Evolutionary conservation across 23 tunicate genomes (phyloP), one percentile per base, ranked within the genome.

Genomic region (Botrylloides violaceus): DNA sequence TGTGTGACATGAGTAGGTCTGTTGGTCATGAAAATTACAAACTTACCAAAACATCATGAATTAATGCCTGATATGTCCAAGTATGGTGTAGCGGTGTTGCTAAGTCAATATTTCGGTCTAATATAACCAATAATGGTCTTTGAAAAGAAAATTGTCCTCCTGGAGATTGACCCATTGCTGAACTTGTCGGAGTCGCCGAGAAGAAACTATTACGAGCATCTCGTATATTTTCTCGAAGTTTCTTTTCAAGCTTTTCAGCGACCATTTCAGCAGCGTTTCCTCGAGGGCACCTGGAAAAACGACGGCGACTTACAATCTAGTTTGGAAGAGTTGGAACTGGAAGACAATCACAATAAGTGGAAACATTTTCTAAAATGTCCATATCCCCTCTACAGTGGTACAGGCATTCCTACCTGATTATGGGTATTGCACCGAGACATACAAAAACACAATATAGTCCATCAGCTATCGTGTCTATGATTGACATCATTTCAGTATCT

Each of bases 191-290:
- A 29, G 81, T 58, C 1, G 87, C 71, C 32, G 81, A 78, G 62
- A 93, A 93, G 71, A 93, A 85, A 60, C 94, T 85, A 58, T 93
- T 93, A 28, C 98, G 62, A 39, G 98, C 84, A 66, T 93, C 98
- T 29, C 87, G 64, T 3, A 93, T 50, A 55, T 93, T 93, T 66
- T 93, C 98, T 32, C 98, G 55, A 0, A 93, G 55, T 30, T 70
- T 73, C 58, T 93, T 81, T 57, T 86, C 94, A 2, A 93, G 76
- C 48, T 70, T 81, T 71, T 86, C 84, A n/a, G 94, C 98, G 29
- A 93, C 95, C 76, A 93, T 77, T 59, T 93, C 98, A 35, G 98
- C 98, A 30, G 84, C 87, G 71, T 86, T 86, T 6, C 98, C 98
- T 19, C 84, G 5, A 20, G 92, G 98, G 74, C 97, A 90, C 36